These are phyloP conservation scores for Crocodylus rhombifer DNA, from an alignment of 2,797 vertebrate genomes.

Conservation along the genomic window DNA sequence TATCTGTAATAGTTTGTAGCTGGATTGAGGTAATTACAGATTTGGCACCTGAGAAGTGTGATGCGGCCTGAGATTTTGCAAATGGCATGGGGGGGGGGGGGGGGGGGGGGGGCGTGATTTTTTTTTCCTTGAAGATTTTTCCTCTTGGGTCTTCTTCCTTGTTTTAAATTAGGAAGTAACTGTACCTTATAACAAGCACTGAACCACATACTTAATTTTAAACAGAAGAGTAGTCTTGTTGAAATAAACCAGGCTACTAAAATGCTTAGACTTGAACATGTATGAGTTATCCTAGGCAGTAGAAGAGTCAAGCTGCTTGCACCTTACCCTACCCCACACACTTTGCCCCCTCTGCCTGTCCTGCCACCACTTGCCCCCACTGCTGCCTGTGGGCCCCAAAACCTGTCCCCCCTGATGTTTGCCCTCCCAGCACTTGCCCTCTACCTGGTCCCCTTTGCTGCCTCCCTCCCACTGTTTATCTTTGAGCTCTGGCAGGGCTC, in stretches of 20 bases:
- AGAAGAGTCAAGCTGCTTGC: too few species aligned
- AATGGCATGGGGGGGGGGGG: neutral
- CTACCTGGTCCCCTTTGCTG: too few species aligned
- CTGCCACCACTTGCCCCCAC: too few species aligned
- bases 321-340: too few species aligned
- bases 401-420: too few species aligned
- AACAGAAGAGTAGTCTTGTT: neutral
- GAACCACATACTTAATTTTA: neutral
- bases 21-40: neutral
- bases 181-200: neutral
- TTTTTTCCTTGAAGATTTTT: neutral
- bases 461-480: too few species aligned
- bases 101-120: too few species aligned
- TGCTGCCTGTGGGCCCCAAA: too few species aligned
- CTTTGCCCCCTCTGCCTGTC: too few species aligned
- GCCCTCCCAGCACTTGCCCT: too few species aligned
- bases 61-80: neutral
- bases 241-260: neutral
- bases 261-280: neutral
- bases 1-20: neutral
- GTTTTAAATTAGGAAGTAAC: neutral
- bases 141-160: neutral
- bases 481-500: too few species aligned
- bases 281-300: too few species aligned
- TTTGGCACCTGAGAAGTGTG: neutral